Conservation (phyloP, 1,140 invertebrate genomes). For the Ditylenchus dipsaci region DNA sequence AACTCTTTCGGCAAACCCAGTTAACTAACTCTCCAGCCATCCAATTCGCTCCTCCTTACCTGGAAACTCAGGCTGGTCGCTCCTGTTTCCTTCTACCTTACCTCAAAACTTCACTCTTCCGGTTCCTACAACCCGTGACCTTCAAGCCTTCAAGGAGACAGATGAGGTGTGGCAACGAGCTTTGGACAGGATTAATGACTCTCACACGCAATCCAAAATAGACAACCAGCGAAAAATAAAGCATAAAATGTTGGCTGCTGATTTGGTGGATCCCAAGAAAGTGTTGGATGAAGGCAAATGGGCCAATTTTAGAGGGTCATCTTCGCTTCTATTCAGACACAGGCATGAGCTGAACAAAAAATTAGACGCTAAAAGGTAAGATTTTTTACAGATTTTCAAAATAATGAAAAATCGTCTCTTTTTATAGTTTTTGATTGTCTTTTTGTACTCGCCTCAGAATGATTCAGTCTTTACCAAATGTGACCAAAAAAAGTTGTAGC, state of each 20-base stretch:
- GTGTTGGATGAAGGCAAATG: conserved; percentile 11
- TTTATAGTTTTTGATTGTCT: too few species aligned
- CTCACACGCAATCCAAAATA: neutral
- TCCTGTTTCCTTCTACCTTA: conserved; percentile 72
- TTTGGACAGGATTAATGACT: conserved; percentile 11
- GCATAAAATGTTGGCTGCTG: conserved; percentile 10
- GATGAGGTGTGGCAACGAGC: neutral
- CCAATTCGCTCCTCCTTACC: conserved; percentile 76
- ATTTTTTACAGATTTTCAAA: too few species aligned
- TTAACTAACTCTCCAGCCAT: conserved; percentile 81
- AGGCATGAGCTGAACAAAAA: conserved; percentile 23
- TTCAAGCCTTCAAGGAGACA: conserved; percentile 4
- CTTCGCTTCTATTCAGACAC: conserved; percentile 24
- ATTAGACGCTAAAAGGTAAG: conserved; percentile 36
- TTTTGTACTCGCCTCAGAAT: too few species aligned
- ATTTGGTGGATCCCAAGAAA: conserved; percentile 10
- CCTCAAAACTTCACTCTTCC: conserved; percentile 76
- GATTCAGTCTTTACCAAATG: too few species aligned
- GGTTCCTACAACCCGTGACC: conserved; percentile 22
- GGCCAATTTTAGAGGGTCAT: conserved; percentile 24
- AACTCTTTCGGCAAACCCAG: conserved; percentile 70
- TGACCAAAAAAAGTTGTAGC: too few species aligned
- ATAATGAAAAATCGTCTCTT: too few species aligned
- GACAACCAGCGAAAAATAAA: conserved; percentile 6
- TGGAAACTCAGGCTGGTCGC: conserved; percentile 77